Base-by-base conservation (phyloP, 2,113 vertebrate species). In the Corydoras sp. region DNA sequence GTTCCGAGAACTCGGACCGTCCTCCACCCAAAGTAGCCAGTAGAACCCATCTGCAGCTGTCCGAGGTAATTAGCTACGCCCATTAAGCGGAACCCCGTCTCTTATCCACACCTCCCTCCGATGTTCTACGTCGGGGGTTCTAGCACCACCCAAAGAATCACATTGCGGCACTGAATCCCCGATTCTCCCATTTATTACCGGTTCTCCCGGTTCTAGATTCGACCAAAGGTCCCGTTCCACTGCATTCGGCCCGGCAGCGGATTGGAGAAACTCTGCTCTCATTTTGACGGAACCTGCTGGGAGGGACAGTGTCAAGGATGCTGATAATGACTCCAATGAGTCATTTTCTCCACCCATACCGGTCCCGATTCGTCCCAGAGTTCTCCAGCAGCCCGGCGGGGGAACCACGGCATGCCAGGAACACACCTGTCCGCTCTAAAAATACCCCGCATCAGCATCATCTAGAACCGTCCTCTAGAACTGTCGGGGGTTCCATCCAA, bases 261-360 rank as follows among this genome's bases (percentile, higher is more conserved):
- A 62, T 18, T 30, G n/a, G 31, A 50, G 49, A 56, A 73, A 30
- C 63, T 55, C 53, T 63, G 51, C 58, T 73, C 56, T 51, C 64
- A 24, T 67, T 59, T 43, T 9, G 48, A 61, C 13, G 72, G 12
- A n/a, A 65, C 55, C 58, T 65, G 62, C 54, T 18, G 48, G 10
- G 14, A 73, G 71, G 31, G 60, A 60, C 61, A 49, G 55, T 60
- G 63, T 60, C 53, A 29, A 59, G 53, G 56, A 60, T 35, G 49
- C 30, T 43, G 43, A 51, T n/a, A 54, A 67, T 67, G 56, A 73
- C 56, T 73, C 62, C 51, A 73, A 66, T 73, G 51, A 73, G 55
- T 66, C 71, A 60, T 60, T 66, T 67, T 65, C 11, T n/a, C 51
- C 14, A 29, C 29, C 43, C 69, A 58, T 9, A 10, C n/a, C 2